A percentile compares a stretch with the other conserved stretches of the same genome.
Conservation (phyloP, 2,113 vertebrate genomes). For the Xiphophorus couchianus region DNA sequence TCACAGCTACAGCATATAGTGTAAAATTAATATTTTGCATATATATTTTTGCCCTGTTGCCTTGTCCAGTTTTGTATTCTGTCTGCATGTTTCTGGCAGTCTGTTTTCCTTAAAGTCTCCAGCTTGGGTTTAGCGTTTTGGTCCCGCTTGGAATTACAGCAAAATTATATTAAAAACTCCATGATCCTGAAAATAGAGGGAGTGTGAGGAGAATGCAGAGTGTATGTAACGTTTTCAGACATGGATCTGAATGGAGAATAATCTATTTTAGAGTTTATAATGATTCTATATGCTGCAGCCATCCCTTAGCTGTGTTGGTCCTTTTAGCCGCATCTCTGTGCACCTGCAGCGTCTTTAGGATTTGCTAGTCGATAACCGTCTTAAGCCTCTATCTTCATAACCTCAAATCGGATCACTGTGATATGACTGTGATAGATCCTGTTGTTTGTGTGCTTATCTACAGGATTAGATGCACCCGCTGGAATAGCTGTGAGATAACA, state of each 20-base stretch:
- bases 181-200: background rate
- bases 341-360: constrained; percentile 21
- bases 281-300: background rate
- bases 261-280: constrained; percentile 5
- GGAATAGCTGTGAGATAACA: constrained; percentile 11
- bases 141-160: background rate
- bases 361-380: constrained; percentile 43
- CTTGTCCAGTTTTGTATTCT: background rate
- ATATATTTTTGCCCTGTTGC: background rate
- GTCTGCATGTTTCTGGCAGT: background rate
- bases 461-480: constrained; percentile 55
- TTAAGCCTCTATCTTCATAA: constrained; percentile 51
- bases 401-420: constrained; percentile 58
- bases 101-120: background rate
- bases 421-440: constrained; percentile 34
- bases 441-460: constrained; percentile 61
- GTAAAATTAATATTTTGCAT: background rate
- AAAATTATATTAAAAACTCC: constrained; percentile 6
- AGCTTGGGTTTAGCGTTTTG: background rate
- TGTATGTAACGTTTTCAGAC: background rate
- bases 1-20: background rate
- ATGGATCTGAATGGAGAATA: background rate
- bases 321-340: constrained; percentile 10
- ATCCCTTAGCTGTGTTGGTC: background rate
- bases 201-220: background rate